Base-by-base conservation (phyloP, 2,888 invertebrate genomes). In the Clunio marinus region DNA sequence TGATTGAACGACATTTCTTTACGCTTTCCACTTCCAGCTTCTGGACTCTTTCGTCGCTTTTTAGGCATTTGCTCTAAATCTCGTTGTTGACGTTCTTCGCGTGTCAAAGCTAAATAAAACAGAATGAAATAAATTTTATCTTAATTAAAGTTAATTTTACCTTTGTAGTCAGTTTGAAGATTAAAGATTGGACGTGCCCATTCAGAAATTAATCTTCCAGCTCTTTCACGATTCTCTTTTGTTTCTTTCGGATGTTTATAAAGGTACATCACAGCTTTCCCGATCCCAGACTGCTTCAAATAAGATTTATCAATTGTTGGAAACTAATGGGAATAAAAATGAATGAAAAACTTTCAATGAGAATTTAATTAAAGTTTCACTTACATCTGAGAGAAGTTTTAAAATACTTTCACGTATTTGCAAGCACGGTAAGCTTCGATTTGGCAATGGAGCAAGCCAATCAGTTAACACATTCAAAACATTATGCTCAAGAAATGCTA, bases 161-260 rank as follows among this genome's bases (percentile, higher is more conserved):
- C n/a, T 80, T 91, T 92, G 76, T 92, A 95, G 79, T 96, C 93
- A 10, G 93, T 88, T 24, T 93, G 92, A 69, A 98, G 83, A 82
- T 97, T 96, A 80, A 99, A 98, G 72, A 99, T 97, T 1, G 98
- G 97, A 13, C 98, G 81, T 0, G 97, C 95, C 98, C 99, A 99
- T 80, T 96, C 96, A 71, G 93, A 95, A 72, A 98, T 97, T 71
- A 98, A 84, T 72, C 91, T 87, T 1, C 95, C 94, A 70, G 96
- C 96, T 67, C 88, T 84, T 76, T 91, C 91, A 75, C 90, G 89
- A 80, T 98, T 98, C 69, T 86, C 84, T 78, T 95, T 95, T 0
- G 93, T 92, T 82, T 99, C 99, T 78, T 90, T 92, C 0, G 99
- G 98, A 79, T 99, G 98, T 78, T 99, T 99, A 80, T 95, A 98